Base-by-base conservation (phyloP, 2,797 vertebrate genomes). In the Sebastes oblongus region DNA sequence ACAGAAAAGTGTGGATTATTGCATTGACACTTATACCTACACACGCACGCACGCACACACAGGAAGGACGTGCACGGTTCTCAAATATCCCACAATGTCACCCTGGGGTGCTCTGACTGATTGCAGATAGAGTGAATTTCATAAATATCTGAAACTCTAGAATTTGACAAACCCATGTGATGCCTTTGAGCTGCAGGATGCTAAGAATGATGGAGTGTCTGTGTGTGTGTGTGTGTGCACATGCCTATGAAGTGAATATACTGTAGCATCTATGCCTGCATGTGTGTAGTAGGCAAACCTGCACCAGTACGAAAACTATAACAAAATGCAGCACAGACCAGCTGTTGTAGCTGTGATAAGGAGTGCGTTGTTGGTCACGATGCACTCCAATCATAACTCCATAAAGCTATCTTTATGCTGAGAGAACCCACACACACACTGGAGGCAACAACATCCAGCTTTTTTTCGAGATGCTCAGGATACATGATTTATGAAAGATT, bases 71-170 rank as follows among this genome's bases (percentile, higher is more conserved):
- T 77, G 77, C 72, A 81, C 72, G 72, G 66, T 58, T 93, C 93
- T 95, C 93, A 94, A 86, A 94, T 95, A 92, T 94, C 94, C 81
- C 84, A 90, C 93, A 95, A 94, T 93, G 95, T 96, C 93, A 95
- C 95, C 93, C 94, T 92, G 87, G 89, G 72, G 90, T 91, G 87
- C 89, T 89, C 89, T 91, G 87, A 89, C 86, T 92, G 92, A 94
- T 93, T 90, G 89, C 90, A 93, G 90, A 92, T 84, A 81, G 91
- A 94, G 92, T 88, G 92, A 86, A 86, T 94, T 94, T 94, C 91
- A 95, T 92, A 90, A 93, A 93, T 92, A 89, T 91, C 85, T 86
- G 92, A 95, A 95, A 94, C 90, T 86, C 83, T 89, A 95, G 91
- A 91, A 84, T 87, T 83, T 84, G 84, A 90, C 89, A 85, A 90